A percentile compares a stretch with the other conserved stretches of the same genome.
phyloP scores from a whole-genome alignment of 30 jellyfish, hydroid and myxozoan genomes.

The Catostylus mosaicus region DNA sequence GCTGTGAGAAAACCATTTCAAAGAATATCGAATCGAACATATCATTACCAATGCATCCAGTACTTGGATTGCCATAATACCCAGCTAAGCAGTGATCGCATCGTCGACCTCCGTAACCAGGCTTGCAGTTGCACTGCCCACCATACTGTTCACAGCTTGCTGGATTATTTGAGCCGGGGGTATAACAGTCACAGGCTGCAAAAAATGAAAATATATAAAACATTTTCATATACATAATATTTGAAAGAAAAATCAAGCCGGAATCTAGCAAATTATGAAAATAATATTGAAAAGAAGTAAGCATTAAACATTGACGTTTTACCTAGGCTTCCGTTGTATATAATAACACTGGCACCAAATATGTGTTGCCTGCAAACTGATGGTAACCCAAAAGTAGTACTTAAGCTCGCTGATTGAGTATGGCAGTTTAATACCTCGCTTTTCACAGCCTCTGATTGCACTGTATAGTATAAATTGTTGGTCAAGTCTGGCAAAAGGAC shows the following conservation, averaged over 20 bases:
- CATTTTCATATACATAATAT: background rate
- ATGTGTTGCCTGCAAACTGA: slow-evolving; percentile 73
- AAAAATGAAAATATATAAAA: background rate
- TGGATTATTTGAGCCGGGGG: slow-evolving; percentile 78
- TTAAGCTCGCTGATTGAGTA: slow-evolving; percentile 40
- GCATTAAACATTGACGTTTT: background rate
- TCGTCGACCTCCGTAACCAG: slow-evolving; percentile 95
- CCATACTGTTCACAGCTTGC: slow-evolving; percentile 84
- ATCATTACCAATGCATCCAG: slow-evolving; percentile 77
- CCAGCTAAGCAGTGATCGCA: slow-evolving; percentile 97
- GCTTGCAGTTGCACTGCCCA: slow-evolving; percentile 92
- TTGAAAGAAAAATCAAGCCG: no score
- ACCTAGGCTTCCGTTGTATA: slow-evolving; percentile 88
- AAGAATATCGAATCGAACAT: no score
- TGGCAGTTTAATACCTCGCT: slow-evolving; percentile 67
- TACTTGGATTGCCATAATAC: slow-evolving; percentile 73
- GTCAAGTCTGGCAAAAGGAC: slow-evolving; percentile 75
- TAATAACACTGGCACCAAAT: slow-evolving; percentile 59
- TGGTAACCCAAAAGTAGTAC: slow-evolving; percentile 50
- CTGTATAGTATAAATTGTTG: slow-evolving; percentile 37
- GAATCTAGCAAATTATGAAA: background rate
- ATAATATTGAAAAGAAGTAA: background rate
- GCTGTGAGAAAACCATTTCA: no score
- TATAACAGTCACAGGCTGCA: slow-evolving; percentile 85
- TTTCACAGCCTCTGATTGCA: slow-evolving; percentile 34